Evolutionary conservation across 2,113 vertebrate genomes (phyloP).

Genomic region (Tonatia bakeri): DNA sequence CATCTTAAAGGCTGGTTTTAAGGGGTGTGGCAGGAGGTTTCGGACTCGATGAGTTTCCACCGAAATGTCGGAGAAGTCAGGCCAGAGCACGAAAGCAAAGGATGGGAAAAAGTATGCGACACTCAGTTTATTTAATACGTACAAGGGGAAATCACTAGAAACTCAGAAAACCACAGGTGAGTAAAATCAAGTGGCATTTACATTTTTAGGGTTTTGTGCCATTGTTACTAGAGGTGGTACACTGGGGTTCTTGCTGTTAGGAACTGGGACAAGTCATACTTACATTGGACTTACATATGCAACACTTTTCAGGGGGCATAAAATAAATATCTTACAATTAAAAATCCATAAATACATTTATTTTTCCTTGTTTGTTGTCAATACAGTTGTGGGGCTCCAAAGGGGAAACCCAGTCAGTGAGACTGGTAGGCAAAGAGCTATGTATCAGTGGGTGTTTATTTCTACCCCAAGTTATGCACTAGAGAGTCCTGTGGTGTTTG

Average conservation of each 20-base stretch:
- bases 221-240: not conserved
- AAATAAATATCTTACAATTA: not conserved
- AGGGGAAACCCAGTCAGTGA: not conserved
- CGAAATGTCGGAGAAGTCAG: slow-evolving; percentile 99
- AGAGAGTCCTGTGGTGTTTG: not conserved
- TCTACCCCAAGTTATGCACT: not conserved
- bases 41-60: slow-evolving; percentile 99
- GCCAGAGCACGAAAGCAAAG: slow-evolving; percentile 99
- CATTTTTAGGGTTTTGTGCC: not conserved
- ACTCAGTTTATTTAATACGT: slow-evolving; percentile 99
- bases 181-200: slow-evolving; percentile 51
- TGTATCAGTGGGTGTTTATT: not conserved
- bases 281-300: not conserved
- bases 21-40: slow-evolving; percentile 88
- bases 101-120: slow-evolving; percentile 99
- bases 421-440: not conserved
- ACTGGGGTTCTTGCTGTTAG: not conserved
- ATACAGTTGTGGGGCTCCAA: not conserved
- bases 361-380: not conserved
- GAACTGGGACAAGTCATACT: not conserved
- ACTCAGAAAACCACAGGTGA: slow-evolving; percentile 99
- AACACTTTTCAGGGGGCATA: not conserved
- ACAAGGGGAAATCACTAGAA: slow-evolving; percentile 99
- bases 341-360: not conserved
- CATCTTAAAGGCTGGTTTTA: slow-evolving; percentile 86